Evolutionary conservation across 2,797 vertebrate species (phyloP).

Genomic region (Ceryle rudis): DNA sequence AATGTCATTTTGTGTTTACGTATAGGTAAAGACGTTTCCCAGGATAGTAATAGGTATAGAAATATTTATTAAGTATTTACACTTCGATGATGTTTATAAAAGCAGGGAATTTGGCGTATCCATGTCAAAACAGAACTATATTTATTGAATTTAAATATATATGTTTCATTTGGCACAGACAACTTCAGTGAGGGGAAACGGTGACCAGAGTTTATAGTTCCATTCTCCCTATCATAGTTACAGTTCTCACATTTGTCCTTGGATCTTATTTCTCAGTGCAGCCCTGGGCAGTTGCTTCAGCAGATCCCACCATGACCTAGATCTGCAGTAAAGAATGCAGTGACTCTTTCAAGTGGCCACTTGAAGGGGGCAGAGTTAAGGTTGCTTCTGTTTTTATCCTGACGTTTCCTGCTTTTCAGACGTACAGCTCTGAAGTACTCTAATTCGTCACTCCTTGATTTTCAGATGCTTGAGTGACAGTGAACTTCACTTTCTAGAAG

Average conservation of each 20-base stretch:
- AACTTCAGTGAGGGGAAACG: background rate
- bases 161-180: accelerated
- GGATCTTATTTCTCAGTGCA: background rate
- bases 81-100: background rate
- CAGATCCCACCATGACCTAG: background rate
- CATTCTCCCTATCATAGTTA: accelerated
- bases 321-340: background rate
- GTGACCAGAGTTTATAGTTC: background rate
- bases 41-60: background rate
- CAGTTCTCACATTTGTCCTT: background rate
- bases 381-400: background rate
- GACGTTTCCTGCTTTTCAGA: background rate
- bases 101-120: background rate
- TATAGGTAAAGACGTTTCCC: background rate
- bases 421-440: background rate
- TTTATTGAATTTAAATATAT: background rate
- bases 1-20: background rate
- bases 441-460: background rate
- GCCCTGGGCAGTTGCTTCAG: background rate
- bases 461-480: background rate
- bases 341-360: background rate
- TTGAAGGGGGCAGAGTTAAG: background rate
- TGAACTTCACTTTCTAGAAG: background rate
- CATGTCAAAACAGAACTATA: background rate
- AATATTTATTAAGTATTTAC: background rate